Percentiles rank a stretch among this genome's conserved stretches.
phyloP scores from a whole-genome alignment of 2,888 invertebrate species.

The Pollenia griseotomentosa region DNA sequence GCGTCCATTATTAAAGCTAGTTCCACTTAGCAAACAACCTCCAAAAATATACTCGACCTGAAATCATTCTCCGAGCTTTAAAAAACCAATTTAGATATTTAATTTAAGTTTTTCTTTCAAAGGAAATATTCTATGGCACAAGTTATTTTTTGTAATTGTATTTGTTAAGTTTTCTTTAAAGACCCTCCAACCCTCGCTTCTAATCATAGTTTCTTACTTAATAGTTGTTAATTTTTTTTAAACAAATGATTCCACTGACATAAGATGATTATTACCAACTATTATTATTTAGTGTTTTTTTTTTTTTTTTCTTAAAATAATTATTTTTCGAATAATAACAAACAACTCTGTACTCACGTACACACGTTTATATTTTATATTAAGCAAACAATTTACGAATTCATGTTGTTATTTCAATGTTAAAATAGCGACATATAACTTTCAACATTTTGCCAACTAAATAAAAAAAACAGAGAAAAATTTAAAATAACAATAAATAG shows the following conservation, averaged over 20 bases:
- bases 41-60: too few relatives aligned
- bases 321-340: constrained; percentile 6
- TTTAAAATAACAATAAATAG: constrained; percentile 10
- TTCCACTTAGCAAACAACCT: too few relatives aligned
- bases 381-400: constrained; percentile 68
- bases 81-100: too few relatives aligned
- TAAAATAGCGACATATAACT: constrained; percentile 66
- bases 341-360: constrained; percentile 37
- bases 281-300: constrained; percentile 24
- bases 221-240: not conserved
- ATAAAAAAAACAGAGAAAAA: constrained; percentile 4
- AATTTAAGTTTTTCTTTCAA: too few relatives aligned
- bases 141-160: too few relatives aligned
- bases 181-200: not conserved
- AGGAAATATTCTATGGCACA: too few relatives aligned
- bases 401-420: constrained; percentile 73
- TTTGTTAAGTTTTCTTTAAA: too few relatives aligned
- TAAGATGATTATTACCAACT: constrained; percentile 39
- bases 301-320: not conserved
- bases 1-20: too few relatives aligned
- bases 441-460: constrained; percentile 63
- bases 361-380: constrained; percentile 40
- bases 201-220: not conserved
- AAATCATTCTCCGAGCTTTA: too few relatives aligned
- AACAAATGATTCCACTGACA: constrained; percentile 50